Base-by-base conservation (phyloP, 2,888 invertebrate species). In the Sisyra terminalis region DNA sequence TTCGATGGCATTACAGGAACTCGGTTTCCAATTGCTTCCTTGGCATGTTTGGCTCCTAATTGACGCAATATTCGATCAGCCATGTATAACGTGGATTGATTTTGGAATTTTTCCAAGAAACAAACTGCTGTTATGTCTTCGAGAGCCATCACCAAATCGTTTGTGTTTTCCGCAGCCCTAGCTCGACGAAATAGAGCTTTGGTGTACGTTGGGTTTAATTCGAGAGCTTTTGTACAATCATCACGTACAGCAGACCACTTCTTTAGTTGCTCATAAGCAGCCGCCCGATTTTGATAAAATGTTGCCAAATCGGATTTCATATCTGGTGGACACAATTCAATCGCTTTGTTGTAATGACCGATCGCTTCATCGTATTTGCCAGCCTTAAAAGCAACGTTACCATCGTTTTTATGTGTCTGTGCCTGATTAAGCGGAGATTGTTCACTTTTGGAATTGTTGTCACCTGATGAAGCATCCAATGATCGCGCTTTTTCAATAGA, bases 221-320 rank as follows among this genome's bases (percentile, higher is more conserved):
- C 75, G 29, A 96, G 67, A 2, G 96, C 92, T 55, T 73, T 75
- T 2, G 81, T 75, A 56, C 93, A 93, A 59, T 94, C 93, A 48
- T 78, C 75, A 54, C 87, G 82, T 1, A 92, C 90, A 49, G 80
- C 72, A 46, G 74, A 74, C 71, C 82, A 86, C 63, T 86, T 83
- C 61, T 82, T 79, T 56, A 92, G 66, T 61, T 90, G 86, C 61
- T 94, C 94, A 61, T 89, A 88, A 35, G 92, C 87, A 11, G 94
- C 96, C 9, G 94, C 96, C 52, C 93, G 77, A 58, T 96, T 96
- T 61, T 96, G 96, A 61, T 90, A 92, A 63, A 88, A 92, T 11
- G 88, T 92, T 1, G 94, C 81, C 43, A 92, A 64, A 51, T 87
- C 88, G 1, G 71, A 70, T 17, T 68, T 68, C 51, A 80, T 74